These are phyloP conservation scores for Chrysocyon brachyurus DNA, from an alignment of 2,797 vertebrate genomes.

Conservation along the genomic window DNA sequence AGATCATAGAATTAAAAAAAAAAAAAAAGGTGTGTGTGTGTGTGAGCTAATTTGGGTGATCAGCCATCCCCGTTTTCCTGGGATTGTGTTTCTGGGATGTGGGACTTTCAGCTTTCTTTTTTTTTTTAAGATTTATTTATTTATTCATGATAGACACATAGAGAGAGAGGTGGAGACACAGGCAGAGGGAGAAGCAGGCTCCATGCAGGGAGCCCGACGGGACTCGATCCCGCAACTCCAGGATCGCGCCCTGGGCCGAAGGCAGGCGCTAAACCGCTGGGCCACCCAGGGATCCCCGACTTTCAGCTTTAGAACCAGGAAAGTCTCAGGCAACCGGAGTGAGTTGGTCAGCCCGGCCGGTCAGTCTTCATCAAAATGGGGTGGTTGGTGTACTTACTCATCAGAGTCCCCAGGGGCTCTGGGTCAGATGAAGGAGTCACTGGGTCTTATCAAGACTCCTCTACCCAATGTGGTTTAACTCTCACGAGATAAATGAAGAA, in stretches of 20 bases:
- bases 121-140: too few species aligned
- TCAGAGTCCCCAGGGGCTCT: not conserved
- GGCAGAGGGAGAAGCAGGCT: too few species aligned
- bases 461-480: not conserved
- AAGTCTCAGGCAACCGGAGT: not conserved
- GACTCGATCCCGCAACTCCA: too few species aligned
- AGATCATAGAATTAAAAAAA: not conserved
- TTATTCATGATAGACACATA: too few species aligned
- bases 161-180: too few species aligned
- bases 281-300: too few species aligned
- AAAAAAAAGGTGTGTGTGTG: not conserved
- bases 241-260: too few species aligned
- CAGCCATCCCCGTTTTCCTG: not conserved
- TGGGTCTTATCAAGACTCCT: not conserved
- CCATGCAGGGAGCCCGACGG: too few species aligned
- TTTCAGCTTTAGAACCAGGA: not conserved
- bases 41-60: not conserved
- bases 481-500: not conserved
- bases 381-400: not conserved
- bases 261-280: too few species aligned
- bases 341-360: not conserved
- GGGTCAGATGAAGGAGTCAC: not conserved
- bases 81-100: not conserved
- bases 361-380: not conserved
- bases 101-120: not conserved